These are phyloP conservation scores for Melieria omissa DNA, from an alignment of 2,888 invertebrate genomes.

Conservation along the genomic window DNA sequence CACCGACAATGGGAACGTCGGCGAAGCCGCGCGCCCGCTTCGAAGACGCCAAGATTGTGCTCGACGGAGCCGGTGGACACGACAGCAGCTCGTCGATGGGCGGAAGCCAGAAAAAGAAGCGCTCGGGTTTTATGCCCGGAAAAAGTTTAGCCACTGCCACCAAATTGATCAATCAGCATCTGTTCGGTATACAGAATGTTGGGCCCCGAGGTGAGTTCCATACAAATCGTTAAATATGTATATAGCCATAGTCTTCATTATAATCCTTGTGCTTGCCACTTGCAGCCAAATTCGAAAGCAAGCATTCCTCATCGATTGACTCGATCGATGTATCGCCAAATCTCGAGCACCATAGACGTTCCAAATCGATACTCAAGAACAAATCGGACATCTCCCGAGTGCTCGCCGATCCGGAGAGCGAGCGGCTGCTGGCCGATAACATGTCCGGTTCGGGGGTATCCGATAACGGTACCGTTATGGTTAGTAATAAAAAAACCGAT, in stretches of 20 bases:
- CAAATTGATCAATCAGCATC: conserved; percentile 78
- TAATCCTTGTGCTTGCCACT: background rate
- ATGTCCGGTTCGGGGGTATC: conserved; percentile 71
- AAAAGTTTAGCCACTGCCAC: conserved; percentile 78
- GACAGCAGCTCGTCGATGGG: conserved; percentile 53
- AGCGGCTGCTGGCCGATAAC: conserved; percentile 77
- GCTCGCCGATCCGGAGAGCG: conserved; percentile 77
- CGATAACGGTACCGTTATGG: conserved; percentile 69
- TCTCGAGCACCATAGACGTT: conserved; percentile 74
- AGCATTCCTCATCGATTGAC: conserved; percentile 76
- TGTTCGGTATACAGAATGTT: conserved; percentile 73
- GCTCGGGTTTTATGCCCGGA: conserved; percentile 72
- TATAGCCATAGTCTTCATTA: background rate
- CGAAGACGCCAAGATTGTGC: conserved; percentile 69
- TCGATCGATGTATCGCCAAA: conserved; percentile 77
- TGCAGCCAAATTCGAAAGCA: conserved; percentile 69
- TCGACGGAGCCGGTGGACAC: conserved; percentile 69
- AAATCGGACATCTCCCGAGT: conserved; percentile 75
- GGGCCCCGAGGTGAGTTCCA: conserved; percentile 61
- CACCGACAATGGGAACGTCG: conserved; percentile 26
- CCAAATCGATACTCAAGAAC: conserved; percentile 80
- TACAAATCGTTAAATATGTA: no score
- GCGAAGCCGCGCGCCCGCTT: conserved; percentile 57
- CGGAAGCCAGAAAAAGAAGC: conserved; percentile 63
- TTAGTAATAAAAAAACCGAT: conserved; percentile 38